Percentiles rank a stretch among this genome's conserved stretches.
Conservation (phyloP, 2,888 invertebrate genomes). For the Caenorhabditis sp. region DNA sequence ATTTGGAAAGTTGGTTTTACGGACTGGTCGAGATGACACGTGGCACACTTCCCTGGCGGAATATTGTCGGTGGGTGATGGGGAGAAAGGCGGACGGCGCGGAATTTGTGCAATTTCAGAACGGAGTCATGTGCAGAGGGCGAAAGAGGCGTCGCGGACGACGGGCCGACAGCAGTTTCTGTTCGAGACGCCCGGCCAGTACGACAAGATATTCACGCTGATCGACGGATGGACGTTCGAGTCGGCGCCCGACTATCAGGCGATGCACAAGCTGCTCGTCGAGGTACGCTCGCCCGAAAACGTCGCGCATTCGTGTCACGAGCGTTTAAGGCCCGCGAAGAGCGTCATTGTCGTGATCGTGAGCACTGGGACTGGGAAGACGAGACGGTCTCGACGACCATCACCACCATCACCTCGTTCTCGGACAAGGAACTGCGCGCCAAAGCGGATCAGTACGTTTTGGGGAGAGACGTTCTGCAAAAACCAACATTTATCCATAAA, state of each 20-base stretch:
- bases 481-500: too few relatives aligned
- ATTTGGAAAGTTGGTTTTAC: conserved; percentile 73
- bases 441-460: conserved; percentile 37
- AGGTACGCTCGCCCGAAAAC: conserved; percentile 48
- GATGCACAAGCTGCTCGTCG: conserved; percentile 59
- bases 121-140: conserved; percentile 61
- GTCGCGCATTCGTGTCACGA: too few relatives aligned
- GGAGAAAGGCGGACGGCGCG: background rate
- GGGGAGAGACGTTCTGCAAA: too few relatives aligned
- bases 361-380: conserved; percentile 70
- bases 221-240: conserved; percentile 70
- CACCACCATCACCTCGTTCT: conserved; percentile 59
- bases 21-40: conserved; percentile 66
- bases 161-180: conserved; percentile 61
- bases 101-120: conserved; percentile 48
- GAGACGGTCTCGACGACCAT: conserved; percentile 61
- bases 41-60: conserved; percentile 71
- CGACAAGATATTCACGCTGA: conserved; percentile 60
- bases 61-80: conserved; percentile 59
- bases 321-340: conserved; percentile 60
- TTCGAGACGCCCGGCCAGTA: conserved; percentile 65
- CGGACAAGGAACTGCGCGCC: conserved; percentile 57
- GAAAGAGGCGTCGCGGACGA: conserved; percentile 57
- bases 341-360: conserved; percentile 53
- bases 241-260: conserved; percentile 65